Evolutionary conservation across 2,797 vertebrate genomes (phyloP), one percentile per base, ranked within the genome.

Genomic region (Notolepis coatsorum): DNA sequence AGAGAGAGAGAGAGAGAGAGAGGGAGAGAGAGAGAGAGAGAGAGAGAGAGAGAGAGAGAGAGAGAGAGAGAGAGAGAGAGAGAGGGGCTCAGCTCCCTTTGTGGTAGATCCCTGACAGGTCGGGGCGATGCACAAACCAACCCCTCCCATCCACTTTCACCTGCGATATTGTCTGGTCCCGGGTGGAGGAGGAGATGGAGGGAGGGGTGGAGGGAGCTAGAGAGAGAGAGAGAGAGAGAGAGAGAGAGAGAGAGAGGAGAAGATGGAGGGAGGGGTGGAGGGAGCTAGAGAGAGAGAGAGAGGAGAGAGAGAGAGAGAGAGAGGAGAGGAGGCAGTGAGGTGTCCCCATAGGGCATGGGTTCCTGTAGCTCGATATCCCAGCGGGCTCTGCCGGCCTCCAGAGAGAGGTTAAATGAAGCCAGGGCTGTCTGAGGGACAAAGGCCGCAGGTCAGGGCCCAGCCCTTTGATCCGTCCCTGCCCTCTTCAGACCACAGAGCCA

Each of bases 331-430:
- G 80, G 71, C 70, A 82, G 71, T 74, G 72, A 81, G 78, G 82
- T 79, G 81, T 89, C 85, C 85, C 92, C 82, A 82, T 65, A 88
- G 84, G 90, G 75, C 77, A 86, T 12, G 43, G 81, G 81, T 72
- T 75, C 88, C 81, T 90, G 87, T 90, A 89, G 88, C 86, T 85
- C 74, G 82, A 91, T 92, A 94, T 93, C 93, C 89, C 86, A 92
- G 91, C 90, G 92, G 93, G 93, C 93, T 91, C 90, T 88, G 84
- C 90, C 73, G 89, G 89, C 93, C 93, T 94, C 95, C 92, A 92
- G 93, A 97, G 95, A 95, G 90, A 93, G 93, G 94, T 96, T 92
- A 89, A 96, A 96, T 96, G 95, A 96, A 95, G 93, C 95, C 93
- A 90, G 92, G 93, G 91, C 92, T 94, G 94, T 95, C 92, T 94